Evolutionary conservation across 2,888 invertebrate species (phyloP), one percentile per base, ranked within the genome.

Genomic region (Sphaeridia pumilis): DNA sequence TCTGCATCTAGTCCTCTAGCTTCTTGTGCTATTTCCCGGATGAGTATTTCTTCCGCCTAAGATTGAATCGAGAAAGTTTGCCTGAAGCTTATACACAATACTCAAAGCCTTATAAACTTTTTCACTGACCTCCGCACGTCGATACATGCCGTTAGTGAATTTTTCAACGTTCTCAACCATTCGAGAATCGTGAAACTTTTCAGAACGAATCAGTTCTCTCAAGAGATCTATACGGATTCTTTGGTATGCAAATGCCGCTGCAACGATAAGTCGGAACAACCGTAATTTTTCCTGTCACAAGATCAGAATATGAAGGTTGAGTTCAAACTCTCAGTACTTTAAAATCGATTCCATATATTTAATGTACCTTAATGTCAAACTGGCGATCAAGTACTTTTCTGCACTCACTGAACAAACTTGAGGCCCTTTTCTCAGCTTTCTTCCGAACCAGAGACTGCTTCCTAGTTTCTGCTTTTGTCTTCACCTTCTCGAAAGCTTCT

Each of bases 161-260:
- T 53, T 28, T 12, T 47, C 38, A 2, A 56, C 38, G 31, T 51
- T 49, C 31, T 26, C 50, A 7, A 49, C 36, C 3, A 60, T 28
- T 26, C 46, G 49, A 12, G 46, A 54, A 34, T 55, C 49, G 17
- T 52, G 35, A 1, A 45, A 25, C 20, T 49, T 55, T 35, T 60
- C 60, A 7, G 47, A 41, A 27, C 55, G 36, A 21, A 57, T 46
- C 1, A 61, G 46, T 26, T 58, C 56, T 12, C 57, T 48, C 14
- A 55, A 43, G n/a, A 59, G 17, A 35, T 54, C 56, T 2, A 61
- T 27, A 1, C 61, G 56, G 17, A 61, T 52, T 43, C 57, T 53
- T 45, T 61, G 59, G 5, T 46, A 27, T 14, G 49, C 49, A 12
- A 61, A 44, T 2, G 48, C 38, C 3, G 47, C 46, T 1, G 52